Evolutionary conservation across 2,797 vertebrate species (phyloP), one percentile per base, ranked within the genome.

Genomic region (Notolabrus celidotus): DNA sequence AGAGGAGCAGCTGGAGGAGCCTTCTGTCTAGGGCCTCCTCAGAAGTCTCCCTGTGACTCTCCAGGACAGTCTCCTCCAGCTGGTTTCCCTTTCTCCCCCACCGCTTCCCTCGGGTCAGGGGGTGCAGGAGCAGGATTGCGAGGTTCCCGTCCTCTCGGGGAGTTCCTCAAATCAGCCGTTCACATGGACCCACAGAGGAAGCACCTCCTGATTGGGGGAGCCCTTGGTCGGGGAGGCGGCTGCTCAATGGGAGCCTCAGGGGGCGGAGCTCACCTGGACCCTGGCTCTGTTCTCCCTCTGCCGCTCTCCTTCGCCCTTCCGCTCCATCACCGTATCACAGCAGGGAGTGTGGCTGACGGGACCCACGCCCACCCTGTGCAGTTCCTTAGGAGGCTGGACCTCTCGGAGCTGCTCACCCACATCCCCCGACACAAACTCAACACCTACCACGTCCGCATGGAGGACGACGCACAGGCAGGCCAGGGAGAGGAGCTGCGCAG

Each of bases 401-500:
- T 99, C 9, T 97, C 97, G 0, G 98, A 99, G 92, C 96, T 99
- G 68, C 96, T 99, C 57, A 91, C 97, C 19, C 97, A 99, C 88
- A 92, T 99, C 85, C 97, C 98, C 12, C 94, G 97, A 67, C 98
- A 99, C 67, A 99, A 99, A 84, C 86, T 99, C 85, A 99, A 99
- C 95, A 98, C 98, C 67, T 99, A 99, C 90, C 98, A 99, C 0
- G 98, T 99, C 59, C 95, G 97, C 57, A 98, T 99, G 98, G 98
- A 99, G 92, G 98, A 99, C 0, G 98, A 99, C 8, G 96, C 97
- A 61, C 97, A 99, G 77, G 95, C 96, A 10, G 98, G 98, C 69
- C 98, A 99, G 94, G 98, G 98, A 54, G 97, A 99, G 89, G 98
- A 99, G 80, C 95, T 99, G 47, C 95, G 98, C 79, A 99, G 98